phyloP scores from a whole-genome alignment of 2,113 vertebrate species.

The Tragelaphus scriptus region DNA sequence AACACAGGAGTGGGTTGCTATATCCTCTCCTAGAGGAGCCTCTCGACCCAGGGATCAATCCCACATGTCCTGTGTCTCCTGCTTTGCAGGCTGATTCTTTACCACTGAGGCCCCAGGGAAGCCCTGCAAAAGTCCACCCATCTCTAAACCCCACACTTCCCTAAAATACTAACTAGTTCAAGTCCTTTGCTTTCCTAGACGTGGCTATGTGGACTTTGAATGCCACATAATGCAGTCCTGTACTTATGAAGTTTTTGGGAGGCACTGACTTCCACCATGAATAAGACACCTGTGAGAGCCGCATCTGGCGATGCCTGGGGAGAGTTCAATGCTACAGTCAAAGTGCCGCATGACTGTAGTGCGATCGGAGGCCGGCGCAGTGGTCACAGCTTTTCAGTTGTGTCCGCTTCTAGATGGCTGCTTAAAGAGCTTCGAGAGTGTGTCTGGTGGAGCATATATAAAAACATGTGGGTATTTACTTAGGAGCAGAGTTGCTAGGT shows the following conservation, averaged over 20 bases:
- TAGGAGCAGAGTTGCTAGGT: not conserved
- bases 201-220: accelerated
- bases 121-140: not conserved
- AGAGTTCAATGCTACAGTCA: accelerated
- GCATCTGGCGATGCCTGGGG: accelerated
- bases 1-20: not conserved
- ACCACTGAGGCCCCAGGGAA: not conserved
- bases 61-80: not conserved
- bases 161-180: accelerated
- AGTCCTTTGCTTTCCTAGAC: no score
- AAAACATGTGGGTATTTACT: no score
- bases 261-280: not conserved
- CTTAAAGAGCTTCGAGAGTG: accelerated
- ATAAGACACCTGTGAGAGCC: not conserved
- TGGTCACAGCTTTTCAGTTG: accelerated
- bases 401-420: accelerated
- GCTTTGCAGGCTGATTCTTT: not conserved
- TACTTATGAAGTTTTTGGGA: accelerated
- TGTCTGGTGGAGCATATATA: not conserved
- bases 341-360: accelerated
- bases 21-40: not conserved
- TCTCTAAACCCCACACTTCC: not conserved
- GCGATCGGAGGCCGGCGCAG: accelerated
- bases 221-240: accelerated
- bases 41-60: not conserved